Percentiles rank a stretch among this genome's conserved stretches.
These are phyloP conservation scores for Pica pica DNA, from an alignment of 2,113 vertebrate species.

Conservation along the genomic window DNA sequence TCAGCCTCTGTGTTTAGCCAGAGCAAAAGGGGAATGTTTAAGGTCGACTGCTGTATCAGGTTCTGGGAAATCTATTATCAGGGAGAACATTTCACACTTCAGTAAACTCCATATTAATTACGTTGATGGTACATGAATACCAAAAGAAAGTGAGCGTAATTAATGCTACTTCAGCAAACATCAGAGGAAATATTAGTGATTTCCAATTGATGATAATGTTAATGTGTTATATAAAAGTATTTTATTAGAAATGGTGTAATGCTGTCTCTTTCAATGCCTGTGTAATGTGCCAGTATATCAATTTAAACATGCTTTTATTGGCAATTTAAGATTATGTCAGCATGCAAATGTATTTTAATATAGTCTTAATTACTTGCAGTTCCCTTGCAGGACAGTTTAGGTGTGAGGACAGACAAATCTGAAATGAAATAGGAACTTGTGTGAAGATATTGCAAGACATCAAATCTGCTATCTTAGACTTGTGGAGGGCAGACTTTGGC, in stretches of 20 bases:
- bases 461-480: not conserved
- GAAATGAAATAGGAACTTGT: not conserved
- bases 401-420: not conserved
- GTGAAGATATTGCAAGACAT: not conserved
- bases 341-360: not conserved
- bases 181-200: slow-evolving; percentile 36
- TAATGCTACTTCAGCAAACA: slow-evolving; percentile 35
- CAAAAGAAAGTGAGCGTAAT: not conserved
- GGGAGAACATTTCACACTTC: slow-evolving; percentile 38
- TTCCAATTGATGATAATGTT: slow-evolving; percentile 41
- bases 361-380: not conserved
- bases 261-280: not conserved
- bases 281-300: slow-evolving; percentile 42
- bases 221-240: not conserved
- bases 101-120: slow-evolving; percentile 51
- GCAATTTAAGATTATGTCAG: not conserved
- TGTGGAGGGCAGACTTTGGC: not conserved
- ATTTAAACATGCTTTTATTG: slow-evolving; percentile 25
- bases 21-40: not conserved
- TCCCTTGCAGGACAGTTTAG: not conserved
- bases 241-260: slow-evolving; percentile 21
- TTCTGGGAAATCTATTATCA: slow-evolving; percentile 54
- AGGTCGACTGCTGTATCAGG: not conserved
- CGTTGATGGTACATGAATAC: slow-evolving; percentile 34
- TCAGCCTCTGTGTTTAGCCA: not conserved